phyloP scores from a whole-genome alignment of 92 coral and sea anemone genomes.

The Galaxea fascicularis region DNA sequence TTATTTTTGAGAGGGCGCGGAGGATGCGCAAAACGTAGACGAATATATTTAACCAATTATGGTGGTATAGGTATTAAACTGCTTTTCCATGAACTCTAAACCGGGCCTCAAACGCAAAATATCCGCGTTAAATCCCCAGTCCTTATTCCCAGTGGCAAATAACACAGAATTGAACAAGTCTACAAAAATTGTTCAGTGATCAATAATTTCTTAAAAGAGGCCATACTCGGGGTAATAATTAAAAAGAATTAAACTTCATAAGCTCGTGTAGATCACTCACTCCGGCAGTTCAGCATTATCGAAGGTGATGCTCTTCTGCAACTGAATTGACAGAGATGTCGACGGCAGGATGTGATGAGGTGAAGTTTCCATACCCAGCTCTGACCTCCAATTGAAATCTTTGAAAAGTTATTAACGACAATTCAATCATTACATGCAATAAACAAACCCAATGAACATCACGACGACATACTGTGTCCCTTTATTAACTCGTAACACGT shows the following conservation, averaged over 20 bases:
- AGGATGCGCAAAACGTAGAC: no score
- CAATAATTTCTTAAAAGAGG: not conserved
- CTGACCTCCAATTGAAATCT: slow-evolving; percentile 41
- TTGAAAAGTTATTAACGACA: not conserved
- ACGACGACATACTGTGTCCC: not conserved
- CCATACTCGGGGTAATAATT: not conserved
- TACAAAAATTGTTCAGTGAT: not conserved
- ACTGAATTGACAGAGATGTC: slow-evolving; percentile 75
- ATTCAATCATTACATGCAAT: not conserved
- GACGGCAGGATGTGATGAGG: slow-evolving; percentile 92
- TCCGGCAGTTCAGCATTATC: slow-evolving; percentile 88
- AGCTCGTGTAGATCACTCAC: slow-evolving; percentile 60
- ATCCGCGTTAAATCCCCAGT: no score
- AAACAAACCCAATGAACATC: not conserved
- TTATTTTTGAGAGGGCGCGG: no score
- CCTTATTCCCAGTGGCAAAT: no score
- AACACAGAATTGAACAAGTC: no score
- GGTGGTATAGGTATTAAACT: no score
- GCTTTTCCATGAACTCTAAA: no score
- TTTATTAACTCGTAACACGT: no score
- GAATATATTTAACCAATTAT: no score
- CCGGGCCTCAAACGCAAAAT: no score
- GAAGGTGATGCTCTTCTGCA: slow-evolving; percentile 80
- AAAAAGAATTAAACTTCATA: not conserved
- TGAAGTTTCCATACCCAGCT: slow-evolving; percentile 32